Evolutionary conservation across 2,888 invertebrate genomes (phyloP).

Genomic region (Trichogramma evanescens): DNA sequence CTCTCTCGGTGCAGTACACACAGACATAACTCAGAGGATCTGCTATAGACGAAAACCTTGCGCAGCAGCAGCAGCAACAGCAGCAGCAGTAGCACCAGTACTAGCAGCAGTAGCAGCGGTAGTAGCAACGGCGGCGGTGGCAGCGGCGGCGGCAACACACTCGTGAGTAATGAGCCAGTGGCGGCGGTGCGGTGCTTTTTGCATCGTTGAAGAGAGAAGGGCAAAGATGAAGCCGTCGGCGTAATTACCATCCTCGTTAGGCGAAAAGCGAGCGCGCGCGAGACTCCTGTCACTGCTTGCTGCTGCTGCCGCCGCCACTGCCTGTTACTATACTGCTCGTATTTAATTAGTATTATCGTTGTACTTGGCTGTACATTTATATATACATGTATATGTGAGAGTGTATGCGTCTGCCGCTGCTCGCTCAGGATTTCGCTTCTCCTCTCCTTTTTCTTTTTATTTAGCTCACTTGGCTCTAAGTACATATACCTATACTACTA

Average conservation of each 20-base stretch:
- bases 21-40: no score
- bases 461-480: not conserved
- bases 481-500: no score
- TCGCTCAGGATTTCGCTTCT: not conserved
- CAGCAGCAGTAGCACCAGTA: no score
- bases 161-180: slow-evolving; percentile 34
- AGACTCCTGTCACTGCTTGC: not conserved
- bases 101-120: no score
- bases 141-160: no score
- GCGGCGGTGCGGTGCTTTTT: slow-evolving; percentile 31
- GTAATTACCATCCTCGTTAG: slow-evolving; percentile 47
- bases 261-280: slow-evolving; percentile 28
- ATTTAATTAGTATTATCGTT: slow-evolving; percentile 46
- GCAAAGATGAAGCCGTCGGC: slow-evolving; percentile 45
- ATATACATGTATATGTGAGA: no score
- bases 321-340: slow-evolving; percentile 38
- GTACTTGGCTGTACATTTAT: slow-evolving; percentile 12
- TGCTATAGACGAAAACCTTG: no score
- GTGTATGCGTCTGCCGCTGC: no score
- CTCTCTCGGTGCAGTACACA: no score
- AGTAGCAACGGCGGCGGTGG: no score
- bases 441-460: not conserved
- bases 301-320: slow-evolving; percentile 18
- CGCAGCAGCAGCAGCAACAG: no score
- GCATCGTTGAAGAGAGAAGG: slow-evolving; percentile 28